phyloP scores from a whole-genome alignment of 2,113 vertebrate species.

The Mastomys coucha region DNA sequence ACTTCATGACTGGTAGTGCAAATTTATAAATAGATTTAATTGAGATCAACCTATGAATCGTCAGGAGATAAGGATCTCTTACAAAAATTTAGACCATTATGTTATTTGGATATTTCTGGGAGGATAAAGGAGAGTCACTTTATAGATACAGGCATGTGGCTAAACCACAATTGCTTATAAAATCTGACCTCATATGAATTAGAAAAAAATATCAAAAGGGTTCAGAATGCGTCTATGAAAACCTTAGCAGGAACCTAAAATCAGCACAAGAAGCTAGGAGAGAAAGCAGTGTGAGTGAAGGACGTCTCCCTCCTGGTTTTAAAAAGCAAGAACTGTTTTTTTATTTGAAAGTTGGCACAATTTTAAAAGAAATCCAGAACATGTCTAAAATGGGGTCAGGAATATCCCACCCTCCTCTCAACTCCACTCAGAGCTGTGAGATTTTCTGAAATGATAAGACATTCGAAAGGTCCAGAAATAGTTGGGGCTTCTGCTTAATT shows the following conservation, averaged over 20 bases:
- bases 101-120: conserved; percentile 37
- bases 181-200: conserved; percentile 56
- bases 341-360: conserved; percentile 76
- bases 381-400: conserved; percentile 74
- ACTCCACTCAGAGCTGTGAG: not conserved
- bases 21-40: conserved; percentile 64
- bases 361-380: conserved; percentile 75
- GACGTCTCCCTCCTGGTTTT: not conserved
- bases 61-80: conserved; percentile 66
- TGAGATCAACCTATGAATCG: conserved; percentile 59
- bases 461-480: conserved; percentile 61
- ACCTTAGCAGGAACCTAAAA: conserved; percentile 42
- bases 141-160: not conserved
- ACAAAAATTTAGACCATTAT: conserved; percentile 45
- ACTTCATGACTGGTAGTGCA: conserved; percentile 50
- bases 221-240: conserved; percentile 59
- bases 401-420: conserved; percentile 74
- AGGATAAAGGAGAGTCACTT: conserved; percentile 29
- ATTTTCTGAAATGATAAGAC: conserved; percentile 67
- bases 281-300: not conserved
- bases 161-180: conserved; percentile 49
- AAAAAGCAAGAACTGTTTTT: conserved; percentile 41
- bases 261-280: not conserved
- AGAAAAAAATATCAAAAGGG: conserved; percentile 61
- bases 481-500: conserved; percentile 53